phyloP scores from a whole-genome alignment of 2,888 invertebrate species.

The Drosophila suboccidentalis region DNA sequence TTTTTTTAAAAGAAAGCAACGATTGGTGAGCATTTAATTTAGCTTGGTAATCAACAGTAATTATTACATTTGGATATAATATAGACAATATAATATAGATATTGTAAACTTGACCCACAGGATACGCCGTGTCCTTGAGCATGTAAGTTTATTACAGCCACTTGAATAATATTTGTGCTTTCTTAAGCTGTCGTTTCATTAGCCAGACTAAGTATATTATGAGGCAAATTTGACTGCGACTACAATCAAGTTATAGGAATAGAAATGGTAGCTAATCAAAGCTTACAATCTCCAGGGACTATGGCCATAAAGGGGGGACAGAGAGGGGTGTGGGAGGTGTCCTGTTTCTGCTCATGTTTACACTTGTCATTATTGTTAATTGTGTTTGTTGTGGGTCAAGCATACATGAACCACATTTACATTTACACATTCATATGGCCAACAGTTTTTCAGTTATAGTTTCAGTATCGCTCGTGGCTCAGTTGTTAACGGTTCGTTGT shows the following conservation, averaged over 20 bases:
- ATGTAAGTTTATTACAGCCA: constrained; percentile 13
- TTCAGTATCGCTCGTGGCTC: constrained; percentile 57
- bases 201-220: constrained; percentile 25
- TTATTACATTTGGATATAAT: constrained; percentile 19
- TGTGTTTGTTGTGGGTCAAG: constrained; percentile 68
- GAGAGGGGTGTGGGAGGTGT: neutral
- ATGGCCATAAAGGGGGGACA: neutral
- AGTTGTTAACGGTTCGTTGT: constrained; percentile 45
- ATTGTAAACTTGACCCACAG: constrained; percentile 57
- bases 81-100: neutral
- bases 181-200: constrained; percentile 66
- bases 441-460: constrained; percentile 21
- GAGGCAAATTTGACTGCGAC: constrained; percentile 1
- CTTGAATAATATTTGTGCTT: constrained; percentile 66
- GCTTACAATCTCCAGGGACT: constrained; percentile 57
- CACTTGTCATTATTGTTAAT: constrained; percentile 79
- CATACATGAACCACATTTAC: constrained; percentile 67
- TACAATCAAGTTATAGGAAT: constrained; percentile 28
- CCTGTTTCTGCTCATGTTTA: constrained; percentile 62
- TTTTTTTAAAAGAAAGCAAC: neutral
- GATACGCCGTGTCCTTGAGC: constrained; percentile 56
- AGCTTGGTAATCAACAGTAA: constrained; percentile 30
- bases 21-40: neutral
- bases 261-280: constrained; percentile 50
- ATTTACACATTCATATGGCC: constrained; percentile 57